phyloP scores from a whole-genome alignment of 1,140 invertebrate genomes.

The Sycophila sp. region DNA sequence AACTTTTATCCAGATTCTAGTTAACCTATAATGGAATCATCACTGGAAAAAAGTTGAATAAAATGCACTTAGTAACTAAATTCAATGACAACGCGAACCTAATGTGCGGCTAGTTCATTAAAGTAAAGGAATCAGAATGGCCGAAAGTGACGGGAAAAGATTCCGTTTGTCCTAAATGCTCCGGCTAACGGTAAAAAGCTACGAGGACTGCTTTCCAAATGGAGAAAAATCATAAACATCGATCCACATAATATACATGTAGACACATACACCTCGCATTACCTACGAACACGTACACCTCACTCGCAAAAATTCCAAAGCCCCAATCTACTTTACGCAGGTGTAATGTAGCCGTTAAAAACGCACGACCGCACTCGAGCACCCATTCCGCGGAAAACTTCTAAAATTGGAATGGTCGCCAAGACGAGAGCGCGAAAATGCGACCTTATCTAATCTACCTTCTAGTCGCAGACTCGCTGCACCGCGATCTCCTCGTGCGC shows the following conservation, averaged over 20 bases:
- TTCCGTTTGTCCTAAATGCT: not conserved
- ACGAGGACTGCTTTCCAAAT: constrained; percentile 17
- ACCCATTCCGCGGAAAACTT: not conserved
- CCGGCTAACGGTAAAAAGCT: constrained; percentile 23
- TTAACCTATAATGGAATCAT: not conserved
- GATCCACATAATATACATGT: not conserved
- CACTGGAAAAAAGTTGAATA: not conserved
- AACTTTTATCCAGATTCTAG: not conserved
- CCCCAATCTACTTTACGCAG: no score
- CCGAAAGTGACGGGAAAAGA: not conserved
- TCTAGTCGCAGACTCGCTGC: not conserved
- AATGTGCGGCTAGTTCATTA: not conserved
- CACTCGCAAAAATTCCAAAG: no score
- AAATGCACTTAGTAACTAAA: not conserved
- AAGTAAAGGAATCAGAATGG: not conserved
- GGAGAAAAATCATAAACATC: constrained; percentile 16
- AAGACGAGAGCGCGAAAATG: not conserved
- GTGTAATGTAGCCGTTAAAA: no score
- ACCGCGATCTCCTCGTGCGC: not conserved
- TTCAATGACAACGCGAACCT: not conserved
- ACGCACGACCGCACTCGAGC: not conserved
- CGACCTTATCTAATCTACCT: not conserved
- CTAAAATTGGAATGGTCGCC: not conserved
- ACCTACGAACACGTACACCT: not conserved
- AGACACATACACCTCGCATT: no score